These are phyloP conservation scores for Hybognathus amarus DNA, from an alignment of 2,797 vertebrate genomes.

Conservation along the genomic window DNA sequence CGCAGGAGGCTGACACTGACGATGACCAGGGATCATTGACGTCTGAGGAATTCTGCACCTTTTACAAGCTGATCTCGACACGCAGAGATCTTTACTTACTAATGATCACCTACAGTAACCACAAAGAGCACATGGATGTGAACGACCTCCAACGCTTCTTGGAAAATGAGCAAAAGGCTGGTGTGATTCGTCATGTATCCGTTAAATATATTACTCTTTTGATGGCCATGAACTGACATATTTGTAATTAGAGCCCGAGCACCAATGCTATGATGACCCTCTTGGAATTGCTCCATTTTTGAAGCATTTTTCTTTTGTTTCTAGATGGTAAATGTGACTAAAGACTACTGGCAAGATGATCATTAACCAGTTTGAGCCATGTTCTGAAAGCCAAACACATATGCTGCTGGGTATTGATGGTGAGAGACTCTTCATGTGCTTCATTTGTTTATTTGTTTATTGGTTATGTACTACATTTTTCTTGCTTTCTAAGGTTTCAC, in stretches of 20 bases:
- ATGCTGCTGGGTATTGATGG: slow-evolving; percentile 92
- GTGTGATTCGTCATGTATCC: slow-evolving; percentile 7
- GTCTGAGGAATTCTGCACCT: slow-evolving; percentile 94
- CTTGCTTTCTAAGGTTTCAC: slow-evolving; percentile 84
- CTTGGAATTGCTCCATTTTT: too few relatives aligned
- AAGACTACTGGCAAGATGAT: slow-evolving; percentile 89
- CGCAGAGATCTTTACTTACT: slow-evolving; percentile 93
- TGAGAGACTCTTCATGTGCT: slow-evolving; percentile 66
- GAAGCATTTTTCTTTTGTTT: slow-evolving; percentile 16
- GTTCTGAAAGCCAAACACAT: slow-evolving; percentile 84
- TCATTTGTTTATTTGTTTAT: neutral
- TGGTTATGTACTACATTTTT: slow-evolving; percentile 15
- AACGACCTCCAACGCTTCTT: slow-evolving; percentile 87
- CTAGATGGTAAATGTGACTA: slow-evolving; percentile 86
- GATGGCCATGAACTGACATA: neutral
- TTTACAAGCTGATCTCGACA: slow-evolving; percentile 98
- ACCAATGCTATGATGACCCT: too few relatives aligned
- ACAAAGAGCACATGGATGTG: slow-evolving; percentile 89
- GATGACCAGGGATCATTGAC: slow-evolving; percentile 90
- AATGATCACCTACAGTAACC: slow-evolving; percentile 94
- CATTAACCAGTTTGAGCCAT: slow-evolving; percentile 91
- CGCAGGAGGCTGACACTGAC: slow-evolving; percentile 93
- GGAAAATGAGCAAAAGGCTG: slow-evolving; percentile 93
- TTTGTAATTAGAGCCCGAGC: neutral
- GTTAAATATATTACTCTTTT: neutral